Evolutionary conservation across 2,797 vertebrate genomes (phyloP).

Genomic region (Furcifer pardalis): DNA sequence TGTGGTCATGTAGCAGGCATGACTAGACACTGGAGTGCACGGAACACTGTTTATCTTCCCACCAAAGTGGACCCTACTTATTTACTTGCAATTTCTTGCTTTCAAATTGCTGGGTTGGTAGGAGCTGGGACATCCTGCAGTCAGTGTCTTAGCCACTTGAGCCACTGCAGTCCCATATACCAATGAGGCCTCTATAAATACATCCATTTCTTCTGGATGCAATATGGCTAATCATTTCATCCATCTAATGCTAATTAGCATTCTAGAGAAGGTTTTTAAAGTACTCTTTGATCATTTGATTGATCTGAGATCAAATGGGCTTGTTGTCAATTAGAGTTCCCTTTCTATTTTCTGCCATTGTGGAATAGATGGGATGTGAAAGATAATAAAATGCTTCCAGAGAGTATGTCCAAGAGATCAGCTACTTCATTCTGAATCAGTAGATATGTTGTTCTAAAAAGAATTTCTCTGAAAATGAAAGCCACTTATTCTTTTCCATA

Average conservation of each 20-base stretch:
- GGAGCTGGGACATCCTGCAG: too few species aligned
- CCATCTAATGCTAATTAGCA: neutral
- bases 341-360: neutral
- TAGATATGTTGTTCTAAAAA: constrained; percentile 15
- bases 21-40: too few species aligned
- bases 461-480: constrained; percentile 21
- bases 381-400: constrained; percentile 31
- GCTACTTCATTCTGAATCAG: neutral
- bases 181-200: too few species aligned
- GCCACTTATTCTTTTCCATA: constrained; percentile 16
- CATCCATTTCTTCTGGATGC: neutral
- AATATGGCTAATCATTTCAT: neutral
- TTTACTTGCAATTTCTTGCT: too few species aligned
- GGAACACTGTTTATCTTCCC: too few species aligned
- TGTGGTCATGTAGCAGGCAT: too few species aligned
- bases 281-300: neutral
- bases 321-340: neutral
- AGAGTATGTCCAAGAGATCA: constrained; percentile 27
- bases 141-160: too few species aligned
- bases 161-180: too few species aligned
- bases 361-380: neutral
- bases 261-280: neutral
- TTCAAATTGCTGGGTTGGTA: too few species aligned
- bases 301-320: too few species aligned
- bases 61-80: too few species aligned